A percentile compares a stretch with the other conserved stretches of the same genome.
Conservation (phyloP, 2,888 invertebrate species). For the Oxycera nigricornis region DNA sequence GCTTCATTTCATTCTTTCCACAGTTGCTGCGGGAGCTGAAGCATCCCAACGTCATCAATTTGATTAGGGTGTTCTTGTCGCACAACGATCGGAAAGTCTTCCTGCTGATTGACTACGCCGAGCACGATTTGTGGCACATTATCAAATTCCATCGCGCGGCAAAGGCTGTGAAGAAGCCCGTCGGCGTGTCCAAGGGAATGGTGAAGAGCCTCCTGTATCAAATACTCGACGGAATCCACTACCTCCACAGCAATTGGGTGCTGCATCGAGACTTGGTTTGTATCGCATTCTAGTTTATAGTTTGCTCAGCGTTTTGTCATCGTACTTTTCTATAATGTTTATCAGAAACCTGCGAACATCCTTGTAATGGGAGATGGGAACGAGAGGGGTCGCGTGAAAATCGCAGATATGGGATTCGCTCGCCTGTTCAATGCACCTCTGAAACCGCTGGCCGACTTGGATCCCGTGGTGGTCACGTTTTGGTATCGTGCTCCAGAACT, state of each 20-base stretch:
- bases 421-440: slow-evolving; percentile 96
- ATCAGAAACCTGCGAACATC: slow-evolving; percentile 97
- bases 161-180: slow-evolving; percentile 95
- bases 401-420: slow-evolving; percentile 99
- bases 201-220: slow-evolving; percentile 97
- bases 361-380: slow-evolving; percentile 99
- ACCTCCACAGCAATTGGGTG: slow-evolving; percentile 99
- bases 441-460: slow-evolving; percentile 96
- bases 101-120: slow-evolving; percentile 97
- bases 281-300: too few relatives aligned
- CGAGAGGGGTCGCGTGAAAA: slow-evolving; percentile 95
- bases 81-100: slow-evolving; percentile 97
- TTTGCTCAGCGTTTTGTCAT: slow-evolving; percentile 25
- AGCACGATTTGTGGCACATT: slow-evolving; percentile 99
- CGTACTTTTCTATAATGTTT: slow-evolving; percentile 28
- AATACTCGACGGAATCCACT: slow-evolving; percentile 98
- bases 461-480: slow-evolving; percentile 99
- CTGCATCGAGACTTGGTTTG: slow-evolving; percentile 94
- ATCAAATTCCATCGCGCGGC: slow-evolving; percentile 98
- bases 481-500: slow-evolving; percentile 99
- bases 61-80: slow-evolving; percentile 95
- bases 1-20: neutral
- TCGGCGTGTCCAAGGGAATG: slow-evolving; percentile 96
- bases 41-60: slow-evolving; percentile 95
- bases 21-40: slow-evolving; percentile 93